Evolutionary conservation across 2,113 vertebrate genomes (phyloP).

Genomic region (Cyphomyrus discorhynchus): DNA sequence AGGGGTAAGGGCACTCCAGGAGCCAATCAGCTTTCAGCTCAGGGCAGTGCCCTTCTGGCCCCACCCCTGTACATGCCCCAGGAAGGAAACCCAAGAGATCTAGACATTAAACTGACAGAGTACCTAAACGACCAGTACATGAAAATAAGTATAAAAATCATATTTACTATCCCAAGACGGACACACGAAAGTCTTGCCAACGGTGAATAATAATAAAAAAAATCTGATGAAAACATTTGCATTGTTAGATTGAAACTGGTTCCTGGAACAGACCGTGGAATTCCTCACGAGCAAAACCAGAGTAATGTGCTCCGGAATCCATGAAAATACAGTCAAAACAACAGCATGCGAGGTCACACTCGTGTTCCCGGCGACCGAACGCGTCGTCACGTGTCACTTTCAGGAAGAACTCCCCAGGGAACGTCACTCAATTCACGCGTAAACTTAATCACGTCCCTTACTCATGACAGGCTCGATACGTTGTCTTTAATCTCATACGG

Average conservation of each 20-base stretch:
- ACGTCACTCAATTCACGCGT: neutral
- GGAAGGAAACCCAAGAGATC: neutral
- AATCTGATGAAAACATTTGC: neutral
- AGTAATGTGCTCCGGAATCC: neutral
- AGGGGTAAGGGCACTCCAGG: neutral
- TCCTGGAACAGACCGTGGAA: neutral
- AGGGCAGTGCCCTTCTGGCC: neutral
- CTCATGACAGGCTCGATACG: neutral
- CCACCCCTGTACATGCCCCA: neutral
- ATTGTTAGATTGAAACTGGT: neutral
- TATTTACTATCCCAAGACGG: neutral
- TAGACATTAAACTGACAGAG: neutral
- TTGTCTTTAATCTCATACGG: neutral
- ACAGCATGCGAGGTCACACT: neutral
- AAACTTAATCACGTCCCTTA: neutral
- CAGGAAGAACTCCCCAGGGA: neutral
- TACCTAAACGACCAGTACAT: neutral
- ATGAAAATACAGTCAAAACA: neutral
- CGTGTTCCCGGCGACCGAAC: neutral
- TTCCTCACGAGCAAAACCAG: neutral
- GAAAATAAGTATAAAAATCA: neutral
- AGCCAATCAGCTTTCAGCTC: neutral
- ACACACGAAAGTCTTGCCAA: neutral
- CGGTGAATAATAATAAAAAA: neutral
- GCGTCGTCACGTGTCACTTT: neutral